Percentiles rank a stretch among this genome's conserved stretches.
Conservation (phyloP, 1,140 invertebrate species). For the Euura lappo region DNA sequence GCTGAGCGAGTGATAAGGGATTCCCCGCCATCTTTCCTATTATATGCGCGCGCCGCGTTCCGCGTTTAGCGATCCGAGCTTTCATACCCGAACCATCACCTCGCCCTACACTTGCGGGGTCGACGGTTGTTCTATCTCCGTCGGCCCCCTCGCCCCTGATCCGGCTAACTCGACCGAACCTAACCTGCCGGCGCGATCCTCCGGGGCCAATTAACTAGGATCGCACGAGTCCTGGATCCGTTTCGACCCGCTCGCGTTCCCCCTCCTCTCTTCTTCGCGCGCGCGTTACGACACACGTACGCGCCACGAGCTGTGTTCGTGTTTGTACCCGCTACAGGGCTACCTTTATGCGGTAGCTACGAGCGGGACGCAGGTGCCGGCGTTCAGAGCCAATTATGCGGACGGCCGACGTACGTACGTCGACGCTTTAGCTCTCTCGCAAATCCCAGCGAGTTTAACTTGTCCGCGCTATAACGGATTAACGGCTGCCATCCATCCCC, state of each 20-base stretch:
- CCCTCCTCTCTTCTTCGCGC: neutral
- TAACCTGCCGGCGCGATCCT: neutral
- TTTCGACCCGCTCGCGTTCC: neutral
- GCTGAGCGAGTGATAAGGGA: slow-evolving; percentile 38
- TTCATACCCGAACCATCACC: slow-evolving; percentile 30
- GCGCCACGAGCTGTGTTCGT: neutral
- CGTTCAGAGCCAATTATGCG: slow-evolving; percentile 6
- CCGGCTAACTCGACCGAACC: neutral
- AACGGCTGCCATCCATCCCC: slow-evolving; percentile 2
- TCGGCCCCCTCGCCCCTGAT: neutral
- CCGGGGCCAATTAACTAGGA: neutral
- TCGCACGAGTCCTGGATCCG: neutral
- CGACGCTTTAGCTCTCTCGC: neutral
- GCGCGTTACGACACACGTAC: neutral
- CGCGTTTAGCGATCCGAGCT: no score
- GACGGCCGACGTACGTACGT: neutral
- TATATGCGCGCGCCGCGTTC: slow-evolving; percentile 39
- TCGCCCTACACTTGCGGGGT: neutral
- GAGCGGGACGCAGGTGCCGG: neutral
- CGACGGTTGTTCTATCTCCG: neutral
- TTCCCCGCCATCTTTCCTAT: slow-evolving; percentile 49
- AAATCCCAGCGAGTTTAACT: slow-evolving; percentile 2
- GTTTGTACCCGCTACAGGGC: neutral
- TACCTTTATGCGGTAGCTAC: neutral
- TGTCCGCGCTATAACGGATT: slow-evolving; percentile 6